Percentiles rank a stretch among this genome's conserved stretches.
Conservation (phyloP, 2,797 vertebrate genomes). For the Sciurus vulgaris region DNA sequence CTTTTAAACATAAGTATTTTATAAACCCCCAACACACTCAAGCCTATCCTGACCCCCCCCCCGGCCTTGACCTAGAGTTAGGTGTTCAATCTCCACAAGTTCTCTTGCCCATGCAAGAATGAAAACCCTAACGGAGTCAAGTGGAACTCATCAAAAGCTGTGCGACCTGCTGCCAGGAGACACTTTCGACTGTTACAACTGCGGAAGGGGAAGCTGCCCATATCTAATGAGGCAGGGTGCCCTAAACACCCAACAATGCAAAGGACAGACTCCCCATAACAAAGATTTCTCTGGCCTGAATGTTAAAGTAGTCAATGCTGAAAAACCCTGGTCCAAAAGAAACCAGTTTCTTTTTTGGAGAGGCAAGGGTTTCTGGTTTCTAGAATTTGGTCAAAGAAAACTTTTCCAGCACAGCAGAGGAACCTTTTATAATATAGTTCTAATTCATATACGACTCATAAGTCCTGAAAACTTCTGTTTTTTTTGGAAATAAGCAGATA, state of each 20-base stretch:
- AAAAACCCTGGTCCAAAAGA: background rate
- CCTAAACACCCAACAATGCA: background rate
- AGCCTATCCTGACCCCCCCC: background rate
- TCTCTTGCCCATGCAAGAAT: background rate
- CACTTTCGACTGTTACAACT: background rate
- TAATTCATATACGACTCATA: background rate
- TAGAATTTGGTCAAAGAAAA: background rate
- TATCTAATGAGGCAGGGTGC: background rate
- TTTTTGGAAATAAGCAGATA: background rate
- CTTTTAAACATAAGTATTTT: slow-evolving; percentile 9
- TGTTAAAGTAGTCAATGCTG: background rate
- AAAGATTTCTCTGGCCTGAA: background rate
- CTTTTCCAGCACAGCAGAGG: background rate
- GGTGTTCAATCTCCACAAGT: background rate
- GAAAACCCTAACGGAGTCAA: slow-evolving; percentile 25
- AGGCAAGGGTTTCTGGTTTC: background rate
- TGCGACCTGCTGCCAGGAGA: background rate
- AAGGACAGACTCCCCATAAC: background rate
- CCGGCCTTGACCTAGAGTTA: background rate
- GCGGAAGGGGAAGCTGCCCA: background rate
- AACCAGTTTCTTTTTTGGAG: background rate
- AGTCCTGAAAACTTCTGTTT: background rate
- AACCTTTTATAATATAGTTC: background rate
- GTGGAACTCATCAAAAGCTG: background rate
- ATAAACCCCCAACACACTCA: background rate